A percentile compares a stretch with the other conserved stretches of the same genome.
Evolutionary conservation across 2,113 vertebrate genomes (phyloP).

Genomic region (Coracopsis vasa): DNA sequence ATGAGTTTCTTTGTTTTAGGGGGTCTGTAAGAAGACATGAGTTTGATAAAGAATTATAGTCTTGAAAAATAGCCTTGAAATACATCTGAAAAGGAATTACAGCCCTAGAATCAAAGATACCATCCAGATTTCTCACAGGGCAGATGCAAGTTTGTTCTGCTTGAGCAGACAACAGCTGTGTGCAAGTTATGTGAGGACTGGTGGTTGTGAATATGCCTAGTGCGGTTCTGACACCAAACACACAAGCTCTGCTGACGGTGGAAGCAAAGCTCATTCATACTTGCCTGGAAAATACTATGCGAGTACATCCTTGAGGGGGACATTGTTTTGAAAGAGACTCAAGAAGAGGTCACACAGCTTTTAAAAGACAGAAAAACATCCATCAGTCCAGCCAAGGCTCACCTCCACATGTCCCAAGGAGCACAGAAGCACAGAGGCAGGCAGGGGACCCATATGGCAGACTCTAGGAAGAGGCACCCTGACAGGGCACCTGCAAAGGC

Average conservation of each 20-base stretch:
- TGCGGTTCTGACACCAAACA: not conserved
- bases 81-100: not conserved
- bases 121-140: not conserved
- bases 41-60: not conserved
- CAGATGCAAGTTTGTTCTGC: not conserved
- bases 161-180: not conserved
- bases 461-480: not conserved
- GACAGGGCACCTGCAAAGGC: not conserved
- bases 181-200: not conserved
- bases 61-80: not conserved
- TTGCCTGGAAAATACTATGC: not conserved
- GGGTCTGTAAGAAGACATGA: not conserved
- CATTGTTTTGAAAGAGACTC: accelerated
- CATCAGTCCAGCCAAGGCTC: not conserved
- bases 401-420: not conserved
- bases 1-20: not conserved
- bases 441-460: not conserved
- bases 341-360: not conserved
- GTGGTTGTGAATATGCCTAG: not conserved
- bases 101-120: not conserved
- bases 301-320: not conserved
- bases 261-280: not conserved
- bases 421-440: not conserved
- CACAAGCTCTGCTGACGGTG: not conserved
- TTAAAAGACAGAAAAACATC: not conserved